These are phyloP conservation scores for Neodon shergylaensis DNA, from an alignment of 2,113 vertebrate genomes.

Conservation along the genomic window DNA sequence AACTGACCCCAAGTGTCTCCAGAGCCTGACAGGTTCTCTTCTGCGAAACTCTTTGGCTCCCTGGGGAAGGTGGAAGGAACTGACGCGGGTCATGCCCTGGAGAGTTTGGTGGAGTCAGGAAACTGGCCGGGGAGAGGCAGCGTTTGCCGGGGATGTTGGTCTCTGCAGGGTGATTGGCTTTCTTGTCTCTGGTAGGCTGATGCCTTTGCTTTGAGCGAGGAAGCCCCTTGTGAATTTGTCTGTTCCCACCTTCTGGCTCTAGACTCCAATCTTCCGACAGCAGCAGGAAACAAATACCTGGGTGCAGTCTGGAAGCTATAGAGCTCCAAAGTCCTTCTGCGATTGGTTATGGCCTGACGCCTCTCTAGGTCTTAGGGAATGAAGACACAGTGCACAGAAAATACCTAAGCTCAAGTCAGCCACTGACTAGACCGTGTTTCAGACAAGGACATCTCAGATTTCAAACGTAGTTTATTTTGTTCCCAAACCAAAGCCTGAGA, in stretches of 20 bases:
- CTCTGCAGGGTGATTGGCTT: not conserved
- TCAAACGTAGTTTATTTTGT: not conserved
- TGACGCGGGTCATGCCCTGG: not conserved
- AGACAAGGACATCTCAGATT: not conserved
- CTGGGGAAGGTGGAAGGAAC: not conserved
- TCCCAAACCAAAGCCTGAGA: not conserved
- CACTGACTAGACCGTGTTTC: not conserved
- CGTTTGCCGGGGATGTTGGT: fast-evolving
- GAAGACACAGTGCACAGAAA: not conserved
- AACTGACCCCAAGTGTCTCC: not conserved
- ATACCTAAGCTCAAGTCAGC: not conserved
- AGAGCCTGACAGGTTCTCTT: not conserved
- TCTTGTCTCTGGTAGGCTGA: not conserved
- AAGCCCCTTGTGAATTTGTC: not conserved
- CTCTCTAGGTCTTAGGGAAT: not conserved
- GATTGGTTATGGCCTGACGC: not conserved
- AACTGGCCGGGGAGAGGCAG: not conserved
- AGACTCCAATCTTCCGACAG: not conserved
- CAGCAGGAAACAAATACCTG: not conserved
- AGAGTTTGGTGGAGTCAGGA: not conserved
- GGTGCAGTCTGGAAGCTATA: not conserved
- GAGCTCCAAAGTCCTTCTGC: conserved; percentile 10
- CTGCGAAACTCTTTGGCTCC: not conserved
- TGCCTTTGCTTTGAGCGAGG: not conserved
- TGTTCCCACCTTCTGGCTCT: not conserved